Evolutionary conservation across 2,113 vertebrate species (phyloP).

Genomic region (Ceyx melanurus): DNA sequence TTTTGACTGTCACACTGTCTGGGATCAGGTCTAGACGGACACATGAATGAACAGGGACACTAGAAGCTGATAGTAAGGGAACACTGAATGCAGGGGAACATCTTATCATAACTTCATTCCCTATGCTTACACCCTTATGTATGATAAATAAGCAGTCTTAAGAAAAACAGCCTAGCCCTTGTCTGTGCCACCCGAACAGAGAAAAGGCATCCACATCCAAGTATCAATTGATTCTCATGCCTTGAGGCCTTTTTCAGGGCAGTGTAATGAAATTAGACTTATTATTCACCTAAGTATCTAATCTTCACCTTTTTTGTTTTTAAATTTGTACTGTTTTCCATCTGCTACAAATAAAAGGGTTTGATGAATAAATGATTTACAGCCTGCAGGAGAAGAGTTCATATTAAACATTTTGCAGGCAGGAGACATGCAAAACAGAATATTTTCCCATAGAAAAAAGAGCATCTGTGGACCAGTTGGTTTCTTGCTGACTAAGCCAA

Average conservation of each 20-base stretch:
- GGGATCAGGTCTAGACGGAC: not conserved
- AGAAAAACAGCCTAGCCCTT: not conserved
- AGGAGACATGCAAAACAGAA: constrained; percentile 6
- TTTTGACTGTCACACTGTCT: not conserved
- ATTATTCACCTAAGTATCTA: constrained; percentile 33
- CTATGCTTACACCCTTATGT: not conserved
- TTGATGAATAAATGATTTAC: constrained; percentile 66
- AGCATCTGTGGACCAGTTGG: constrained; percentile 58
- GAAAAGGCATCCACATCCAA: not conserved
- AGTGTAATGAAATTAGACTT: not conserved
- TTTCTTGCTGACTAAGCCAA: constrained; percentile 52
- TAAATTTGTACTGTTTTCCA: constrained; percentile 25
- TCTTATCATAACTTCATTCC: not conserved
- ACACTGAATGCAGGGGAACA: not conserved
- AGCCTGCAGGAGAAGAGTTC: constrained; percentile 46
- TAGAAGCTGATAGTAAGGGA: not conserved
- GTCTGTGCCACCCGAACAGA: not conserved
- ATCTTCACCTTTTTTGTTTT: constrained; percentile 32
- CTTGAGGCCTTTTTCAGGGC: not conserved
- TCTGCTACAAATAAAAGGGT: constrained; percentile 53
- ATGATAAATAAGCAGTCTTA: not conserved
- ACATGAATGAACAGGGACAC: not conserved
- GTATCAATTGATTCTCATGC: not conserved
- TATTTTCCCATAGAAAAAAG: constrained; percentile 36
- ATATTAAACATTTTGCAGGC: constrained; percentile 31